Evolutionary conservation across 30 jellyfish, hydroid and myxozoan genomes (phyloP).

Genomic region (Euphysa ruthae): DNA sequence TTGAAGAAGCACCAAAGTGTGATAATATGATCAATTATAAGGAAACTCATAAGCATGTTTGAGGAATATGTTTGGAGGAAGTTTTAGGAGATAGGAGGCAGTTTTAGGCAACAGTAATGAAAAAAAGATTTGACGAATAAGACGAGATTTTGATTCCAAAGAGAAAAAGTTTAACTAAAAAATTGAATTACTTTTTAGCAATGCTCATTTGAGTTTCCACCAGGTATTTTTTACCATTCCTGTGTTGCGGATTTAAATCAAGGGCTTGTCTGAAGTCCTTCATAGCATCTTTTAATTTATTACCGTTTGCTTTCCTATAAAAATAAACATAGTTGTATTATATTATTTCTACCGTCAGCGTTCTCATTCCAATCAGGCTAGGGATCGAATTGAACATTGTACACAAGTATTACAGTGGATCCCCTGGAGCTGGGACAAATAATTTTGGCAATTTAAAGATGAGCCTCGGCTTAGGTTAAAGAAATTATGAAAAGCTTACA

Average conservation of each 20-base stretch:
- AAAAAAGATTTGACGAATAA: too few relatives aligned
- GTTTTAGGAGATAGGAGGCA: too few relatives aligned
- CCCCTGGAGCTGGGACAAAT: too few relatives aligned
- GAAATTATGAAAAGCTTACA: conserved; percentile 33
- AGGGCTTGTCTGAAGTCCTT: conserved; percentile 71
- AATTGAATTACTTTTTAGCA: conserved; percentile 54
- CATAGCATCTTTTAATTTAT: conserved; percentile 47
- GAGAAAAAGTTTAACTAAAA: background rate
- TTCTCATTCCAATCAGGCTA: too few relatives aligned
- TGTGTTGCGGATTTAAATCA: conserved; percentile 60
- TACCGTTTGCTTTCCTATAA: conserved; percentile 79
- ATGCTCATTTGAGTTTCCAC: conserved; percentile 56
- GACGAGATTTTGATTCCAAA: background rate
- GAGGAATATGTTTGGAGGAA: too few relatives aligned
- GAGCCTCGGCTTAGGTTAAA: background rate
- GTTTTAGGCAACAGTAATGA: too few relatives aligned
- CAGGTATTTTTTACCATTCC: conserved; percentile 81
- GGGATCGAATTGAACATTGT: too few relatives aligned
- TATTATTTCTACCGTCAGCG: too few relatives aligned
- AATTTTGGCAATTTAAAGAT: background rate
- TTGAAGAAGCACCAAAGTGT: too few relatives aligned
- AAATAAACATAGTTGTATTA: background rate
- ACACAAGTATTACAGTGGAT: too few relatives aligned
- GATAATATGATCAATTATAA: too few relatives aligned
- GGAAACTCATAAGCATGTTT: too few relatives aligned